phyloP scores from a whole-genome alignment of 1,140 invertebrate species.

The Cataglyphis hispanica region DNA sequence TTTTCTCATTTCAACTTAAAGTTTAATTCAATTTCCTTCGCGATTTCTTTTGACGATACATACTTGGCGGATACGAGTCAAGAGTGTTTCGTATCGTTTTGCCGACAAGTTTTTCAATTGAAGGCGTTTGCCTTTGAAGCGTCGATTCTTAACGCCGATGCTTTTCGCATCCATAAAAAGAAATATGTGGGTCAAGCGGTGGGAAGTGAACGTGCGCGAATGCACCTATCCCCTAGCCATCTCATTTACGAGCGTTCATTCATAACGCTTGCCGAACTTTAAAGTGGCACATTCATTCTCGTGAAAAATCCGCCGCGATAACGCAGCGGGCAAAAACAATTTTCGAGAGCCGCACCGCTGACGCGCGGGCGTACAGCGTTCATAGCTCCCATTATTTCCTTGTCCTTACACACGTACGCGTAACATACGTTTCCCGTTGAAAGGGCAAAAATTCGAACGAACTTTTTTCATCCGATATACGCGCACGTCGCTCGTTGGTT shows the following conservation, averaged over 20 bases:
- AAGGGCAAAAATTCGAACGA: slow-evolving; percentile 41
- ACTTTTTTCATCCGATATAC: slow-evolving; percentile 41
- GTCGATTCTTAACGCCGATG: slow-evolving; percentile 2
- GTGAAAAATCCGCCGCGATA: slow-evolving; percentile 47
- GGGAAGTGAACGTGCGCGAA: not conserved
- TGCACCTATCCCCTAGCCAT: not conserved
- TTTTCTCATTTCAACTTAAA: not conserved
- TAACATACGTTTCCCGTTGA: slow-evolving; percentile 19
- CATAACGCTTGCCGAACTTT: slow-evolving; percentile 48
- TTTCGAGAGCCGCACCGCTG: slow-evolving; percentile 13
- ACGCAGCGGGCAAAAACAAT: slow-evolving; percentile 40
- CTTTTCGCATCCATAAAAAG: not conserved
- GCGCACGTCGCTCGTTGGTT: too few relatives aligned
- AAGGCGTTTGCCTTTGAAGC: too few relatives aligned
- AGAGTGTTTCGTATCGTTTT: not conserved
- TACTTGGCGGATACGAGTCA: too few relatives aligned
- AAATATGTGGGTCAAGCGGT: slow-evolving; percentile 22
- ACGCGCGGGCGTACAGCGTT: not conserved
- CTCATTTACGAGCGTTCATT: slow-evolving; percentile 57
- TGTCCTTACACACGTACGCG: slow-evolving; percentile 13
- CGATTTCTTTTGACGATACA: not conserved
- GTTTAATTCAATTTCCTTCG: not conserved
- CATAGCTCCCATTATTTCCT: slow-evolving; percentile 45
- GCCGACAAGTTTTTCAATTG: not conserved
- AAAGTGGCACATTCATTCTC: slow-evolving; percentile 41